phyloP scores from a whole-genome alignment of 1,140 invertebrate species.

The Aphelinus atriplicis region DNA sequence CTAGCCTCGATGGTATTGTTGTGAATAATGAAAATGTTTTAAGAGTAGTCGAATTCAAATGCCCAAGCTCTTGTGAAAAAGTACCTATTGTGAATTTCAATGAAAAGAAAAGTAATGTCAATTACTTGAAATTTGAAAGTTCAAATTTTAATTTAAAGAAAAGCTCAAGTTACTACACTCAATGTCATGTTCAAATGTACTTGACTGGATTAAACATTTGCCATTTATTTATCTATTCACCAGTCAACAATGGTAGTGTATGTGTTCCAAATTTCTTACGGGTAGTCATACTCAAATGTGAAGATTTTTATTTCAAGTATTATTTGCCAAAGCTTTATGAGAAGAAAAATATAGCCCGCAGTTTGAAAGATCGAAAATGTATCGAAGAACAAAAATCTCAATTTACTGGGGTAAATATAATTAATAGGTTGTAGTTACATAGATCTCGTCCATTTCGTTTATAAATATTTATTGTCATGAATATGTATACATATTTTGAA shows the following conservation, averaged over 20 bases:
- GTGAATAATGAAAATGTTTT: conserved; percentile 34
- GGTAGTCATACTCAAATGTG: conserved; percentile 41
- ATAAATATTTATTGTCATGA: background rate
- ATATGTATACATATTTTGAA: background rate
- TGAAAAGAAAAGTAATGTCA: background rate
- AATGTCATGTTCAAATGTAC: conserved; percentile 50
- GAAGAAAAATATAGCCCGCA: background rate
- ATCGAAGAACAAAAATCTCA: background rate
- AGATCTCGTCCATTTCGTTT: background rate
- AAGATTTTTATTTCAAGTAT: conserved; percentile 48
- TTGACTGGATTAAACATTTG: conserved; percentile 43
- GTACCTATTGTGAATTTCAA: conserved; percentile 29
- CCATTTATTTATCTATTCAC: conserved; percentile 49
- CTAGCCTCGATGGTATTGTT: conserved; percentile 46
- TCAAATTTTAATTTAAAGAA: background rate
- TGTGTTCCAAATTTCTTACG: conserved; percentile 41
- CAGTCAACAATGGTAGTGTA: conserved; percentile 41
- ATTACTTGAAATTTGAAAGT: background rate
- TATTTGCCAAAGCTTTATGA: conserved; percentile 39
- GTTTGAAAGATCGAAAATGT: background rate
- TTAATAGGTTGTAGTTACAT: background rate
- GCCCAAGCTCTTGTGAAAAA: conserved; percentile 43
- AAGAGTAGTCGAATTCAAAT: conserved; percentile 49
- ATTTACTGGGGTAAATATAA: conserved; percentile 1
- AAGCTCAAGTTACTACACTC: conserved; percentile 44